A percentile compares a stretch with the other conserved stretches of the same genome.
phyloP scores from a whole-genome alignment of 2,113 vertebrate genomes.

The Archilochus colubris region DNA sequence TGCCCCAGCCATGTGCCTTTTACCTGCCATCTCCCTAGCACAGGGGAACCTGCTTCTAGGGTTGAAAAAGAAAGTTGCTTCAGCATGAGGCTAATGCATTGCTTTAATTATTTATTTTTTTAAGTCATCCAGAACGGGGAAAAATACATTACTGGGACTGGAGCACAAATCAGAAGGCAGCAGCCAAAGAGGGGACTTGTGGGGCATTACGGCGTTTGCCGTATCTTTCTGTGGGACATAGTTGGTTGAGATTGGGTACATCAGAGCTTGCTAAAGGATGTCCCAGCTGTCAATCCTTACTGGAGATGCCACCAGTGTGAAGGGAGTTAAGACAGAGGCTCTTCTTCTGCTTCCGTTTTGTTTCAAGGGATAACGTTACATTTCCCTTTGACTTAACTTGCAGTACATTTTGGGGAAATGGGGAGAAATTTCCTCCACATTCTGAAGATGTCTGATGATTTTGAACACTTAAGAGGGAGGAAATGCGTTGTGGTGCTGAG shows the following conservation, averaged over 20 bases:
- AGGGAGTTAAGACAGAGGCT: not conserved
- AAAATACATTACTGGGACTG: not conserved
- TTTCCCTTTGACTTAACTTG: not conserved
- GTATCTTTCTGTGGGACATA: accelerated
- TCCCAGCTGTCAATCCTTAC: not conserved
- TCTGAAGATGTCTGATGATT: not conserved
- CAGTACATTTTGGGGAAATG: accelerated
- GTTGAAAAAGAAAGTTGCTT: not conserved
- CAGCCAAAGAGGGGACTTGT: not conserved
- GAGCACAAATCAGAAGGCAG: not conserved
- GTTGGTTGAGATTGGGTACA: not conserved
- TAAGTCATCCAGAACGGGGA: not conserved
- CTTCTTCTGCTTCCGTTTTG: not conserved
- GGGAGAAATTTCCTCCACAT: not conserved
- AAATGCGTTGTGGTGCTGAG: accelerated
- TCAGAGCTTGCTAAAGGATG: not conserved
- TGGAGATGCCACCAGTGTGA: not conserved
- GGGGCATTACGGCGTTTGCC: accelerated
- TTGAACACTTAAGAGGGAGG: not conserved
- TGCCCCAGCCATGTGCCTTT: not conserved
- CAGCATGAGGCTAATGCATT: not conserved
- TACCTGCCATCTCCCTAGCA: accelerated
- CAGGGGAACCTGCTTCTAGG: not conserved
- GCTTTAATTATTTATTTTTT: not conserved
- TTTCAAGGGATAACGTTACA: not conserved